Base-by-base conservation (phyloP, 2,888 invertebrate species). In the Pseudococcus longispinus region DNA sequence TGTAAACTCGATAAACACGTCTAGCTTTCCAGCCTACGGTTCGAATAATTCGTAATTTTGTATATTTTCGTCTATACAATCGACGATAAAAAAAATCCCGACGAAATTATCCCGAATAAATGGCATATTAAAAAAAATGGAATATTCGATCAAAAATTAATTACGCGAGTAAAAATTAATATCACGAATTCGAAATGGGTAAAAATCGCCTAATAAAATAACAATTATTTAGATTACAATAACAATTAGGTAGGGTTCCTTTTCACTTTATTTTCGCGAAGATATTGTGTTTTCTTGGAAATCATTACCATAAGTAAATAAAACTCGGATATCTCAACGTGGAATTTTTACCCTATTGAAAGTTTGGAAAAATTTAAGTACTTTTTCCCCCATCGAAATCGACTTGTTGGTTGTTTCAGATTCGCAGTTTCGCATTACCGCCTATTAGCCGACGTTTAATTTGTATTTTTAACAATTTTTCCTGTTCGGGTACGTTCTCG, bases 391-490 rank as follows among this genome's bases (percentile, higher is more conserved):
- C n/a, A 29, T 29, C 29, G 29, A 32, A 29, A 70, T 70, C 18
- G 18, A 70, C 70, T 70, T 70, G 70, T 70, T 29, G 70, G 65
- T 37, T 37, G 29, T 70, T 70, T 70, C 70, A 70, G 70, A 70
- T 70, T 70, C n/a, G n/a, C 29, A 70, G 29, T 70, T 70, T 70
- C 60, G 70, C 29, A 70, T 70, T 70, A 70, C 29, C 70, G 70
- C 60, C 60, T 60, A 60, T 60, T 60, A 60, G 23, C 60, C 60
- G 60, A 23, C 60, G 60, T 60, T 60, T 60, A 60, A 60, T 60
- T 60, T 60, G 60, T 60, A 13, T 60, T 60, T 60, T 60, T 60
- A 60, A 60, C 60, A 6, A 60, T 23, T 60, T 55, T 60, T 60
- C 60, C 23, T 60, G 23, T 60, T 23, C 60, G 60, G 37, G 9